Conservation (phyloP, 2,888 invertebrate species). For the Dynastes grantii region DNA sequence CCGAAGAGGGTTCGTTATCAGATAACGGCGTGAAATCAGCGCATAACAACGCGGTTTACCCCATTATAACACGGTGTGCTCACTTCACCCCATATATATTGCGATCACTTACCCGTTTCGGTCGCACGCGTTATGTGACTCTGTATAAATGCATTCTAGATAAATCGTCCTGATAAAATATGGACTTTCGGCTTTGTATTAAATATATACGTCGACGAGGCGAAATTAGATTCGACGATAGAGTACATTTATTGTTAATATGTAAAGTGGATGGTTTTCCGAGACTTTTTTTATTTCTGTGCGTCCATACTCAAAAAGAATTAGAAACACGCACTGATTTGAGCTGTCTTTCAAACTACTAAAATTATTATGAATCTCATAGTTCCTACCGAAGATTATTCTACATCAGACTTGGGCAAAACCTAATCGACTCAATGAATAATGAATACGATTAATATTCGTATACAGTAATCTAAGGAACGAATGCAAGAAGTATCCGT, state of each 20-base stretch:
- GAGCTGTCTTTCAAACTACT: no score
- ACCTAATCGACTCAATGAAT: no score
- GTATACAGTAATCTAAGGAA: no score
- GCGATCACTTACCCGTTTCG: conserved; percentile 59
- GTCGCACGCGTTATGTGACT: conserved; percentile 62
- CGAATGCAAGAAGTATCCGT: no score
- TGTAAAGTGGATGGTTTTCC: neutral
- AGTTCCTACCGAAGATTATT: no score
- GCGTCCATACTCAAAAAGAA: no score
- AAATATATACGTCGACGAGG: conserved; percentile 54
- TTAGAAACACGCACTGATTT: no score
- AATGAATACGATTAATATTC: no score
- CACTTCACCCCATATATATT: conserved; percentile 49
- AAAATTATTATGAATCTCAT: no score
- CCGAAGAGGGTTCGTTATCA: conserved; percentile 66
- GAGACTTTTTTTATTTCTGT: neutral
- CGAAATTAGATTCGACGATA: conserved; percentile 9
- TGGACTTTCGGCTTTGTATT: conserved; percentile 68
- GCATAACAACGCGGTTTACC: conserved; percentile 71
- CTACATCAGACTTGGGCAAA: no score
- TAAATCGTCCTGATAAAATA: conserved; percentile 70
- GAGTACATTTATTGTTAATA: neutral
- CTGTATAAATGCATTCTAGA: conserved; percentile 69
- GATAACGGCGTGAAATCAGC: conserved; percentile 71
- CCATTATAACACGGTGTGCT: conserved; percentile 67